A percentile compares a stretch with the other conserved stretches of the same genome.
These are phyloP conservation scores for Lacerta bilineata DNA, from an alignment of 2,797 vertebrate species.

Conservation along the genomic window DNA sequence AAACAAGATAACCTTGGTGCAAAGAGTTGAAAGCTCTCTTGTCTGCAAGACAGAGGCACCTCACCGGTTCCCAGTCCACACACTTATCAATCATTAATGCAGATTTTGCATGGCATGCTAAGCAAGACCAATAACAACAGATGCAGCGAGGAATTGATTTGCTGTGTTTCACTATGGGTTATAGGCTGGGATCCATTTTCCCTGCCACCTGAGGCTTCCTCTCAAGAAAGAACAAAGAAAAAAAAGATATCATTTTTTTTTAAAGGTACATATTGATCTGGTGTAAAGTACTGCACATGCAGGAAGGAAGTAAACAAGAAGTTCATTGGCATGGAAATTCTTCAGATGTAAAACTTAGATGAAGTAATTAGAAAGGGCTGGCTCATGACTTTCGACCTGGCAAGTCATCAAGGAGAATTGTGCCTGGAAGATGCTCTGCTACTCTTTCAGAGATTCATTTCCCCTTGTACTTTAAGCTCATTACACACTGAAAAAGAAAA, in stretches of 20 bases:
- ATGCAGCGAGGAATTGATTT: constrained; percentile 30
- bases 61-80: constrained; percentile 44
- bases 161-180: constrained; percentile 44
- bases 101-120: constrained; percentile 46
- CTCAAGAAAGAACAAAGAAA: not conserved
- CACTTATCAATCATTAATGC: constrained; percentile 32
- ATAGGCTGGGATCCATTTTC: constrained; percentile 29
- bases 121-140: constrained; percentile 39
- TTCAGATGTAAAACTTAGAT: constrained; percentile 15
- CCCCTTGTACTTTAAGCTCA: not conserved
- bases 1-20: constrained; percentile 51
- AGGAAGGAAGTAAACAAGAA: constrained; percentile 7
- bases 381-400: not conserved
- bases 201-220: constrained; percentile 15
- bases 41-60: constrained; percentile 17
- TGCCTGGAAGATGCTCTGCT: not conserved
- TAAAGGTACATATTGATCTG: not conserved
- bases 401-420: not conserved
- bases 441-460: not conserved
- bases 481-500: not conserved
- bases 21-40: constrained; percentile 18
- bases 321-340: not conserved
- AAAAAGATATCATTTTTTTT: not conserved
- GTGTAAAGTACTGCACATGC: not conserved
- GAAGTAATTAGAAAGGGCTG: constrained; percentile 6